Conservation (phyloP, 2,797 vertebrate genomes). For the Monodelphis domestica region DNA sequence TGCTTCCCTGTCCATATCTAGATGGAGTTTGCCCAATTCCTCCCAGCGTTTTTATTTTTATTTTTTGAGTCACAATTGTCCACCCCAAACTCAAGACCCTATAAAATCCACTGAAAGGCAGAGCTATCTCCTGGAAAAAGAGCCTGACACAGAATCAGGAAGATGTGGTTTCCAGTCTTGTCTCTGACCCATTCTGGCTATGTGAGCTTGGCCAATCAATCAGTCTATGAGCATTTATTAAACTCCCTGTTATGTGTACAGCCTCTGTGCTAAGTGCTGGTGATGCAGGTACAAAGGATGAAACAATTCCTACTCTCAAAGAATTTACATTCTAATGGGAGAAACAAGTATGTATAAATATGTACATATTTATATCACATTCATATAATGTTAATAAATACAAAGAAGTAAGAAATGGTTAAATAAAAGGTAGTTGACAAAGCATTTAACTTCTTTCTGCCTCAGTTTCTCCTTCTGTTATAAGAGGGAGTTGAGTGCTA, state of each 20-base stretch:
- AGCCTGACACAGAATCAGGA: neutral
- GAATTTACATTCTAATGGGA: neutral
- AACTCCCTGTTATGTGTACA: neutral
- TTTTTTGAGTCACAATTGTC: slow-evolving; percentile 64
- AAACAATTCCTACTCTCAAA: neutral
- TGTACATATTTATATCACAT: too few relatives aligned
- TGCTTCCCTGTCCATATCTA: slow-evolving; percentile 16
- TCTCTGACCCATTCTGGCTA: neutral
- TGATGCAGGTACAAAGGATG: neutral
- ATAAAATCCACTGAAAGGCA: neutral
- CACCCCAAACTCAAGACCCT: slow-evolving; percentile 52
- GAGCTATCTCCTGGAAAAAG: neutral
- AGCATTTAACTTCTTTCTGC: neutral
- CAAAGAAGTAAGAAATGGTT: neutral
- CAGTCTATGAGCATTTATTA: neutral
- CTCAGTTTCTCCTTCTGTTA: neutral
- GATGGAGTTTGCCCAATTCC: slow-evolving; percentile 75
- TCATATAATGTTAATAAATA: neutral
- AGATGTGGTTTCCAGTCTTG: neutral
- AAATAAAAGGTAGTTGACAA: neutral
- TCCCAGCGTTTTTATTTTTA: too few relatives aligned
- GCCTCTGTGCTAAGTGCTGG: neutral
- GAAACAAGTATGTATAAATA: neutral
- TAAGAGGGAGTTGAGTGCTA: neutral
- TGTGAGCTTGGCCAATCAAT: neutral